A percentile compares a stretch with the other conserved stretches of the same genome.
phyloP scores from a whole-genome alignment of 2,888 invertebrate genomes.

The Lordiphosa fenestrarum region DNA sequence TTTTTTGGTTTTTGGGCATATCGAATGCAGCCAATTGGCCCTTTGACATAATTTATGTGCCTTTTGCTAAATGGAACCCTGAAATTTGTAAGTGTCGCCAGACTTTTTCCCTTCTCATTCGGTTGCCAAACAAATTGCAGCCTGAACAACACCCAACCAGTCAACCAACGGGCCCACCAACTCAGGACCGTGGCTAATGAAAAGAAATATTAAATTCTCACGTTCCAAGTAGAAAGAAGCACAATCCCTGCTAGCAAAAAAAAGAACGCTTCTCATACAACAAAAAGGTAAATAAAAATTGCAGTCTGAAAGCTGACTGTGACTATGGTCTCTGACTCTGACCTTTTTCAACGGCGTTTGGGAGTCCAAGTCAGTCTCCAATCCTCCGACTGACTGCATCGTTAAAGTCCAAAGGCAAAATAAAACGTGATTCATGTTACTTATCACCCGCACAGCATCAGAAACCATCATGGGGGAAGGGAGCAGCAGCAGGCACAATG shows the following conservation, averaged over 20 bases:
- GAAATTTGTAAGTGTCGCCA: conserved; percentile 61
- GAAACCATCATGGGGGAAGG: conserved; percentile 22
- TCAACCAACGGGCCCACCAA: neutral
- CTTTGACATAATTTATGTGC: conserved; percentile 53
- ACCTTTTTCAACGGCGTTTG: conserved; percentile 49
- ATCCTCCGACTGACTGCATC: conserved; percentile 46
- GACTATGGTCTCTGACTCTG: conserved; percentile 31
- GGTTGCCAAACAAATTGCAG: conserved; percentile 10
- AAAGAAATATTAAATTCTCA: conserved; percentile 75
- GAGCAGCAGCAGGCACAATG: conserved; percentile 6
- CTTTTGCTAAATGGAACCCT: conserved; percentile 45
- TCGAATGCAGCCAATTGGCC: conserved; percentile 42
- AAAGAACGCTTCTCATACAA: conserved; percentile 21
- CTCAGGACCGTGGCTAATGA: conserved; percentile 61
- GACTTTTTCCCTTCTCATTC: conserved; percentile 16
- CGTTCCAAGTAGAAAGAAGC: conserved; percentile 51
- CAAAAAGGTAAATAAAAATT: conserved; percentile 70
- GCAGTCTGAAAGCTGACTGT: conserved; percentile 36
- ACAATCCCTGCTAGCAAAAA: conserved; percentile 33
- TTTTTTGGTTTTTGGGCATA: conserved; percentile 5
- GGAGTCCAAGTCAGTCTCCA: conserved; percentile 27
- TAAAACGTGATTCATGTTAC: conserved; percentile 76
- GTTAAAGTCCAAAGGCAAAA: conserved; percentile 73
- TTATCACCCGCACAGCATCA: conserved; percentile 74
- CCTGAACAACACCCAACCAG: conserved; percentile 3